These are phyloP conservation scores for Chitala chitala DNA, from an alignment of 2,113 vertebrate species.

Conservation along the genomic window DNA sequence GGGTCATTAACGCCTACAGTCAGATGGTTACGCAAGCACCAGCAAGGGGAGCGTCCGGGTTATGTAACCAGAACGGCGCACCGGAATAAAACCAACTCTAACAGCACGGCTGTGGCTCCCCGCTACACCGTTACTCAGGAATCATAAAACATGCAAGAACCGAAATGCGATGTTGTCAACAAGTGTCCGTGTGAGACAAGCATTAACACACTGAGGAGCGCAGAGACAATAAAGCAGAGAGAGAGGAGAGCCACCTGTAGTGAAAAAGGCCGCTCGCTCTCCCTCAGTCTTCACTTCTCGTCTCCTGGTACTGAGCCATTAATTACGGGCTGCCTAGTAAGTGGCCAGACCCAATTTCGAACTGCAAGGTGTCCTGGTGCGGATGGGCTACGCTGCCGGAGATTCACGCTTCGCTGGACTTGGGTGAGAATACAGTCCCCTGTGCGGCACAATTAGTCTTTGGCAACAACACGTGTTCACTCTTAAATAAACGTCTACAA, in stretches of 20 bases:
- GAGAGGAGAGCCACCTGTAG: no score
- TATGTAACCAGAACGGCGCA: neutral
- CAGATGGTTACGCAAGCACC: neutral
- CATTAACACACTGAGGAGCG: no score
- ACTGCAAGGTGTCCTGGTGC: neutral
- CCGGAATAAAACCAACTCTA: neutral
- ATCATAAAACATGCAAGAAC: neutral
- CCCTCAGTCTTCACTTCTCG: neutral
- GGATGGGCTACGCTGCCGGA: neutral
- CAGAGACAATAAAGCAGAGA: no score
- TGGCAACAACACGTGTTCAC: constrained; percentile 6
- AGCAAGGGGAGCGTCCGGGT: neutral
- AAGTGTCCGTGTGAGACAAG: no score
- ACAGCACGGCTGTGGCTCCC: neutral
- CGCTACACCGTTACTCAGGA: neutral
- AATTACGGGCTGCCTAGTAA: neutral
- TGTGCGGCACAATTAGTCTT: neutral
- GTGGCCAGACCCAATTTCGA: neutral
- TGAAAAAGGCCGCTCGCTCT: no score
- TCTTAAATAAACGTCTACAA: neutral
- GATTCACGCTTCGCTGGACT: neutral
- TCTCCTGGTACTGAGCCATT: neutral
- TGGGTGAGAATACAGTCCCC: neutral
- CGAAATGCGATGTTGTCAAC: neutral
- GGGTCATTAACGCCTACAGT: neutral